Percentiles rank a stretch among this genome's conserved stretches.
These are phyloP conservation scores for Acrossocheilus fasciatus DNA, from an alignment of 2,797 vertebrate species.

Conservation along the genomic window DNA sequence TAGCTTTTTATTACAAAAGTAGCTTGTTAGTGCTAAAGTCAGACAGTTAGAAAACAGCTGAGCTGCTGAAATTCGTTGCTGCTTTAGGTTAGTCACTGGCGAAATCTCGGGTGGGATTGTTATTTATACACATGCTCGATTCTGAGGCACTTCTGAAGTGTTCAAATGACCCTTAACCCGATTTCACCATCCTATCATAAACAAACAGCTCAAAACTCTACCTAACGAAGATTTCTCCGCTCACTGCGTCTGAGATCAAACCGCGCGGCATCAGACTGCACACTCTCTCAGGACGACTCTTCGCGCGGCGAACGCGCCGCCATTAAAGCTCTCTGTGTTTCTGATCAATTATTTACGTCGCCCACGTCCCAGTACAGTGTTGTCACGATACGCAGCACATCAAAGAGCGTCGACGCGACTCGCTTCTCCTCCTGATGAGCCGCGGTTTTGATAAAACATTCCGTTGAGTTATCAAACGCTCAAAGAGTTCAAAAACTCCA, in stretches of 20 bases:
- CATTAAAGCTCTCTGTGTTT: conserved; percentile 15
- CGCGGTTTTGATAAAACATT: conserved; percentile 27
- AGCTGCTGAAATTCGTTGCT: neutral
- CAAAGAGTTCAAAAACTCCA: conserved; percentile 9
- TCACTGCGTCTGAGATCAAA: neutral
- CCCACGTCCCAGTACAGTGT: neutral
- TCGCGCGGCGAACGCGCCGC: neutral
- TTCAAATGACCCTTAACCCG: neutral
- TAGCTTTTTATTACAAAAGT: neutral
- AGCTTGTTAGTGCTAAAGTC: neutral
- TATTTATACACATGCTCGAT: neutral
- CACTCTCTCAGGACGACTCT: neutral
- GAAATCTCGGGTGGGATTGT: too few species aligned
- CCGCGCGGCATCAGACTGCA: neutral
- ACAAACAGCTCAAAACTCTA: neutral
- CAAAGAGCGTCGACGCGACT: neutral
- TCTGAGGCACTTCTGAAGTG: neutral
- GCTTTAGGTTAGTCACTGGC: neutral
- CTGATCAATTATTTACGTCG: conserved; percentile 35
- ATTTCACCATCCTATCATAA: neutral
- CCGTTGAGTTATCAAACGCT: conserved; percentile 9
- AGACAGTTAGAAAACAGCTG: neutral
- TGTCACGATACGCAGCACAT: neutral
- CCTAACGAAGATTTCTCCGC: neutral
- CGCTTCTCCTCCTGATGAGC: conserved; percentile 22